Evolutionary conservation across 1,140 invertebrate species (phyloP).

Genomic region (Drosophila seguyi): DNA sequence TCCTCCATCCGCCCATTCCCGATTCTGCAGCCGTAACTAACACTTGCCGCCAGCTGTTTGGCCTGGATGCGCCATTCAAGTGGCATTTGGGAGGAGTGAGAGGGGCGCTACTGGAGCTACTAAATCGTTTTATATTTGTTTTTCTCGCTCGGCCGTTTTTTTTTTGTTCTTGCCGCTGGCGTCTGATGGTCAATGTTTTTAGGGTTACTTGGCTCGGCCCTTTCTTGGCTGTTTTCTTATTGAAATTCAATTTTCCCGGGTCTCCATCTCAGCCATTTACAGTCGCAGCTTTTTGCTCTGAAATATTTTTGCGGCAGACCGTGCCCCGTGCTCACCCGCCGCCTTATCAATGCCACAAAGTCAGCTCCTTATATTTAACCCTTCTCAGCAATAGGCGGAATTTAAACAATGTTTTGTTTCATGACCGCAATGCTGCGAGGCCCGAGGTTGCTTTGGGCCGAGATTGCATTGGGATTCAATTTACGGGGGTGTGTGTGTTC

Average conservation of each 20-base stretch:
- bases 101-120: constrained; percentile 46
- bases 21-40: constrained; percentile 45
- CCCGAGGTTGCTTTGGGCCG: constrained; percentile 16
- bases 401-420: constrained; percentile 72
- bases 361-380: constrained; percentile 65
- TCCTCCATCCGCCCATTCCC: background rate
- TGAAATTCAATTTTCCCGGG: constrained; percentile 77
- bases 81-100: constrained; percentile 42
- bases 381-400: constrained; percentile 56
- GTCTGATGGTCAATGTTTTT: constrained; percentile 67
- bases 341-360: constrained; percentile 65
- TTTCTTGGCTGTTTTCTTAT: constrained; percentile 73
- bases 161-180: constrained; percentile 17
- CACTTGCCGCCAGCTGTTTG: constrained; percentile 79
- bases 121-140: constrained; percentile 82
- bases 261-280: constrained; percentile 38
- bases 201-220: constrained; percentile 47
- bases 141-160: constrained; percentile 55
- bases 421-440: constrained; percentile 51
- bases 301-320: constrained; percentile 45
- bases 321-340: constrained; percentile 9
- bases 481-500: constrained; percentile 46
- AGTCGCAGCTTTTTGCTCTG: background rate
- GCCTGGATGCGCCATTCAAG: constrained; percentile 61
- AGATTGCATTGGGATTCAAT: constrained; percentile 79